Percentiles rank a stretch among this genome's conserved stretches.
Evolutionary conservation across 2,113 vertebrate species (phyloP).

Genomic region (Tragulus kanchil): DNA sequence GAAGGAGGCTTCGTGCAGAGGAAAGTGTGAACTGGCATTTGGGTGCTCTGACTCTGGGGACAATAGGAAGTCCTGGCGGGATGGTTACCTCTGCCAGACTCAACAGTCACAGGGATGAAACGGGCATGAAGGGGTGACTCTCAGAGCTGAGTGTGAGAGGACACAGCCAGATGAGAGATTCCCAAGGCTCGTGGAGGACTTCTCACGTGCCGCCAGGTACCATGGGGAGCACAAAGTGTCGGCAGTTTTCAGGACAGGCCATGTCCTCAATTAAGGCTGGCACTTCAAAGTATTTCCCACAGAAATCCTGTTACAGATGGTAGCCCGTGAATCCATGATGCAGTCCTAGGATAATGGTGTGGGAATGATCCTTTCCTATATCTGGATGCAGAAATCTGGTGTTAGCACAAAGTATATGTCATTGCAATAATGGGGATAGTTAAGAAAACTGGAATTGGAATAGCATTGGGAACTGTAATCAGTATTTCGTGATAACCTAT

Average conservation of each 20-base stretch:
- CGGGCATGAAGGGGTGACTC: not conserved
- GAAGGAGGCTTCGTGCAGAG: not conserved
- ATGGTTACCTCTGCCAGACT: not conserved
- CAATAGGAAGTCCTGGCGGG: not conserved
- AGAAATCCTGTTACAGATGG: not conserved
- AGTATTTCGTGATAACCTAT: not conserved
- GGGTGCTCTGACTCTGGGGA: not conserved
- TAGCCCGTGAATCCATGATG: not conserved
- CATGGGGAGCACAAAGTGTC: not conserved
- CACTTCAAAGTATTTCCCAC: not conserved
- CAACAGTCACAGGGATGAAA: not conserved
- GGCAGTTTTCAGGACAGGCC: not conserved
- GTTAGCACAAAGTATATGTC: not conserved
- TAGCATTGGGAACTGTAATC: not conserved
- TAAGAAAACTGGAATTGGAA: not conserved
- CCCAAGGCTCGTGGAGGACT: not conserved
- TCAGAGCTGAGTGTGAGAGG: not conserved
- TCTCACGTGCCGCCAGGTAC: fast-evolving
- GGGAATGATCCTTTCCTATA: not conserved
- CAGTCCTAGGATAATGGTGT: not conserved
- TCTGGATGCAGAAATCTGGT: not conserved
- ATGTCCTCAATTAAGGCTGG: not conserved
- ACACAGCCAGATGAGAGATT: not conserved
- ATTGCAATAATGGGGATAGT: not conserved
- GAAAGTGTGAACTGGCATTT: too few species aligned